Evolutionary conservation across 2,888 invertebrate genomes (phyloP), one percentile per base, ranked within the genome.

Genomic region (Lasioglossum figueresi): DNA sequence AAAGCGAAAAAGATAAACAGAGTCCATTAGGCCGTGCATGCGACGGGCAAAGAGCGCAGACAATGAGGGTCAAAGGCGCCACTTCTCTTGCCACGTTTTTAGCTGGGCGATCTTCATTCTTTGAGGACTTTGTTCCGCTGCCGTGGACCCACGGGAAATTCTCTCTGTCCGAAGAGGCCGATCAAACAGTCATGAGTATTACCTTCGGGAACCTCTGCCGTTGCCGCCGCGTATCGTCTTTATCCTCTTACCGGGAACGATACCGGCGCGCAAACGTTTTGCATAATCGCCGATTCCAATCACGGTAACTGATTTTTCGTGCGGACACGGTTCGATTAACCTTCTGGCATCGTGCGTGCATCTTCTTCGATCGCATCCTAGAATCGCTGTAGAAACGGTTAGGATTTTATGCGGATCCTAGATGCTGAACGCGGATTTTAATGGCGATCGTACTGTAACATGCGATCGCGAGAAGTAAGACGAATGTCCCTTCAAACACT

Each of bases 1-100:
- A 86, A 86, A 91, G 88, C 84, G 81, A 82, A 80, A 87, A 79
- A 83, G 86, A 86, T 85, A 78, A 82, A 89, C 88, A 86, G 85
- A 86, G 83, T 80, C 86, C 88, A 86, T 85, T 88, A 85, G 82
- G 86, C 86, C 83, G 83, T 84, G 85, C 83, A 85, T 85, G 87
- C 81, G 88, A 86, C 86, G 82, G 79, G 87, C 90, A 88, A 89
- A 88, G 89, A 90, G 85, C 85, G 89, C 88, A 83, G 88, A 89
- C 79, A 88, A 86, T 83, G 88, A 89, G 90, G 91, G 91, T 92
- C 92, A 92, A 92, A 93, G 93, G 91, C 89, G 91, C 91, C 93
- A 93, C 92, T 89, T 86, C 88, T 87, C 86, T 83, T 87, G 89
- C 90, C 90, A 89, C 91, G 89, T 92, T 91, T 92, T 92, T 91